These are phyloP conservation scores for Callyntrura sp. DNA, from an alignment of 2,888 invertebrate species.

Conservation along the genomic window DNA sequence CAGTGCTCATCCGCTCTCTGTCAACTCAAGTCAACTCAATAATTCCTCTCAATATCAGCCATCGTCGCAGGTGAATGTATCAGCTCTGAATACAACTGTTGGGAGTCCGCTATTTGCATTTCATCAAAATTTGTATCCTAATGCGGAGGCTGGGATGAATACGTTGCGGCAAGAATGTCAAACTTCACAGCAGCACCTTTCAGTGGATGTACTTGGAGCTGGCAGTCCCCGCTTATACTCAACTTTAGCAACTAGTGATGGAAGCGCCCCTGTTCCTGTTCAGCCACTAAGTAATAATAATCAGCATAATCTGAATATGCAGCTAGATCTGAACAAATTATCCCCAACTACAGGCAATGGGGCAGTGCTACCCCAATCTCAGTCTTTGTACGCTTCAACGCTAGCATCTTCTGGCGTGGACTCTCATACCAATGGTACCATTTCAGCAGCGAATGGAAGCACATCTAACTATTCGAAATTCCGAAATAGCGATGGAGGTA, in stretches of 20 bases:
- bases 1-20: conserved; percentile 11
- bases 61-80: conserved; percentile 43
- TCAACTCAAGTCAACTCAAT: conserved; percentile 46
- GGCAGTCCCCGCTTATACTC: conserved; percentile 55
- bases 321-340: conserved; percentile 16
- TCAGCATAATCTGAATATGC: conserved; percentile 60
- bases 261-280: background rate
- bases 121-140: conserved; percentile 72
- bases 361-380: background rate
- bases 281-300: conserved; percentile 20
- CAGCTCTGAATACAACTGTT: conserved; percentile 14
- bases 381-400: background rate
- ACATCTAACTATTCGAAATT: conserved; percentile 47
- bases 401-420: background rate
- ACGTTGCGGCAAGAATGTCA: conserved; percentile 66
- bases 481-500: conserved; percentile 56
- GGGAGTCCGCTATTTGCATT: conserved; percentile 66
- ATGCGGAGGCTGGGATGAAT: conserved; percentile 34
- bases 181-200: conserved; percentile 34
- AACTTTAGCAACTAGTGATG: conserved; percentile 37
- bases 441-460: conserved; percentile 2
- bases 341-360: conserved; percentile 41
- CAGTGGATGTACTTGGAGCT: conserved; percentile 18
- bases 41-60: conserved; percentile 60
- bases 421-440: background rate